Base-by-base conservation (phyloP, 2,113 vertebrate genomes). In the Trematocara stigmaticum region DNA sequence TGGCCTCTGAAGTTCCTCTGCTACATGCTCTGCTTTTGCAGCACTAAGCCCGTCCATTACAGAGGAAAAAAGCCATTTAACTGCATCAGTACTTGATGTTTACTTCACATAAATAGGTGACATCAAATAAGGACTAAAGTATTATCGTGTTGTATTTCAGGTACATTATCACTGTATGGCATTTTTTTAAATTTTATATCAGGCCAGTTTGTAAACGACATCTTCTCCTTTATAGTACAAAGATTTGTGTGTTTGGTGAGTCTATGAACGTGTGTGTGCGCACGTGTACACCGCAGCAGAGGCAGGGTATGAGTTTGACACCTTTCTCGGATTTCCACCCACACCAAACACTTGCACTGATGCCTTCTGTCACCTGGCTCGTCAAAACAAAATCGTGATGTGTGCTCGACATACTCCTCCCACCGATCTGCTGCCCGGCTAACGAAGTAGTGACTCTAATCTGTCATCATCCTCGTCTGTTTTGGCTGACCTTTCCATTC, bases 401-500 rank as follows among this genome's bases (percentile, higher is more conserved):
- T 42, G 42, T 8, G 20, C 26, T n/a, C 5, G 23, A 29, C 8
- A 0, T n/a, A 23, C 80, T 64, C 87, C 78, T 34, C 86, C 89
- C 83, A 35, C 79, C 34, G 78, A 78, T 88, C 87, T 89, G 90
- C 69, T 34, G 3, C 64, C 38, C 1, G 0, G 16, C 88, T 82
- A 82, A 85, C 10, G 47, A 86, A 80, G 45, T n/a, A 71, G 85
- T 53, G 31, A 26, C 40, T 82, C 16, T 87, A 85, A 88, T 91
- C 84, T 84, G 87, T 88, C 86, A 81, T 85, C 81, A 82, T 85
- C 55, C 55, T 81, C 76, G 11, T 88, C 71, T 78, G 6, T 81
- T 88, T 69, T 87, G 66, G 61, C 82, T 79, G 90, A 89, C 80
- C 82, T 87, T 80, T 91, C 49, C 51, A 9, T 79, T 78, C 80